Base-by-base conservation (phyloP, 2,113 vertebrate species). In the Apeltes quadracus region DNA sequence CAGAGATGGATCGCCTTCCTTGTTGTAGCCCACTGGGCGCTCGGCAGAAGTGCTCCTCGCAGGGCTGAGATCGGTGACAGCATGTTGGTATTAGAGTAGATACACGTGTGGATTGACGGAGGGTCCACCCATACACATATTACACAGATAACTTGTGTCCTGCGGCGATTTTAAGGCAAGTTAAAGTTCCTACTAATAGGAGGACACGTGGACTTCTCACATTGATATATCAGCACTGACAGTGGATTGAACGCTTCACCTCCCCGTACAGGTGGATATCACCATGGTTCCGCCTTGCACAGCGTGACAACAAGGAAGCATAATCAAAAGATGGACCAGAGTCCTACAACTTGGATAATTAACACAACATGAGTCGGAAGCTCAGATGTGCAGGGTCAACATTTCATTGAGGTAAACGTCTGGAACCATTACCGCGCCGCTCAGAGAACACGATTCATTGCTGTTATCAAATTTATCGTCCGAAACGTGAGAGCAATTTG, bases 21-120 rank as follows among this genome's bases (percentile, higher is more conserved):
- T 0, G 29, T 62, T 56, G 70, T 18, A 36, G 29, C 54, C 57
- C 18, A 72, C 38, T 18, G n/a, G 81, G 54, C 51, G 14, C 59
- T 70, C 57, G 56, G 73, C 46, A 59, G 32, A 76, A 44, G 70
- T 69, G 61, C 66, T 80, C 61, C 73, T 75, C 29, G 3, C 2
- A 72, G 72, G 72, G 20, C 34, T 54, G 41, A 72, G 36, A 79
- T 85, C 55, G 72, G 27, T 32, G 39, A 38, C 68, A 63, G 67
- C 48, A 61, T 69, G 63, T 54, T 63, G 34, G 62, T 38, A 67
- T 80, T 51, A 44, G 57, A 72, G 39, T 73, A 32, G 25, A 13
- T 80, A 12, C 57, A 57, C 56, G 13, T 70, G 62, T 59, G 71
- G 7, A 59, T 34, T 67, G 25, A 46, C 65, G 75, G 22, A 72